phyloP scores from a whole-genome alignment of 2,113 vertebrate species.

The Nothoprocta perdicaria region DNA sequence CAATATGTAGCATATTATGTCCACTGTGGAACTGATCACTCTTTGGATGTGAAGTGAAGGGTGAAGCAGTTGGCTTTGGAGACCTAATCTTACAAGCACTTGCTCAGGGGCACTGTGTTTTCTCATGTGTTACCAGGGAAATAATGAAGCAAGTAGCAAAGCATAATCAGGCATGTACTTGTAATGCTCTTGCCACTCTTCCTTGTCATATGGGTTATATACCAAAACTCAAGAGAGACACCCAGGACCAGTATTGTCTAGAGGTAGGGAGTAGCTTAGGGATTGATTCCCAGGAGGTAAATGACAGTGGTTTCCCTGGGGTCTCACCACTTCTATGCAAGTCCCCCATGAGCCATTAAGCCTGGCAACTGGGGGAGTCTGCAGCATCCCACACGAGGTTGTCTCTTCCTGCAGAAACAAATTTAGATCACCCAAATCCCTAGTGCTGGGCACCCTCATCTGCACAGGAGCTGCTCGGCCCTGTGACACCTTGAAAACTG shows the following conservation, averaged over 20 bases:
- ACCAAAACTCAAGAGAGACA: neutral
- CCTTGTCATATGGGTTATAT: neutral
- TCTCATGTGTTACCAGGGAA: neutral
- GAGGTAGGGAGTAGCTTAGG: neutral
- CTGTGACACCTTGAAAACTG: neutral
- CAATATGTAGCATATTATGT: neutral
- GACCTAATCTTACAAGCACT: neutral
- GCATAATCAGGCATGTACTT: neutral
- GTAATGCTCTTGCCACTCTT: accelerated
- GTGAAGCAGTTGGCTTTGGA: neutral
- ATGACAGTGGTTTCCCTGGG: neutral
- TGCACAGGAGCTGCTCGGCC: neutral
- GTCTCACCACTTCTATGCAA: neutral
- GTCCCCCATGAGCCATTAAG: neutral
- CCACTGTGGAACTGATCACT: neutral
- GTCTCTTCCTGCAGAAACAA: neutral
- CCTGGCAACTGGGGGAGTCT: neutral
- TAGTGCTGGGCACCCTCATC: neutral
- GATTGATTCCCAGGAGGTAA: neutral
- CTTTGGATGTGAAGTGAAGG: neutral
- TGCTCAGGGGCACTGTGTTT: neutral
- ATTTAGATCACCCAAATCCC: neutral
- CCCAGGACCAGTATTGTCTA: neutral
- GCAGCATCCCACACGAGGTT: neutral
- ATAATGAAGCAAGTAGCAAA: neutral